These are phyloP conservation scores for Gymnocheta viridis DNA, from an alignment of 2,888 invertebrate genomes.

Conservation along the genomic window DNA sequence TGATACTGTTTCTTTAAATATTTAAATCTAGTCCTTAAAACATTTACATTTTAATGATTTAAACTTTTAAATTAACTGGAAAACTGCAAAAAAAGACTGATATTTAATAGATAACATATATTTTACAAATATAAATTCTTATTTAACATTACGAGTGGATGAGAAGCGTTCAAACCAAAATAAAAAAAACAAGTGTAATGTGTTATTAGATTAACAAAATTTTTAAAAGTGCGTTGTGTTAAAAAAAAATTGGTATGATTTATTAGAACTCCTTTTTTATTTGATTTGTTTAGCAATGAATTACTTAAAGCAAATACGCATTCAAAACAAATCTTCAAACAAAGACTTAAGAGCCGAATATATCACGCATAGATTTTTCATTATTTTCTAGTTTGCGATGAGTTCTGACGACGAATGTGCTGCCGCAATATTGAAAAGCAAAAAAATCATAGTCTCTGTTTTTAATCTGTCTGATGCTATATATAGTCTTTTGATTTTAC, in stretches of 20 bases:
- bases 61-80: conserved; percentile 28
- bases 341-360: too few species aligned
- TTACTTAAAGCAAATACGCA: too few species aligned
- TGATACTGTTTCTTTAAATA: conserved; percentile 4
- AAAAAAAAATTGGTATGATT: conserved; percentile 9
- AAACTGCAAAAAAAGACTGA: conserved; percentile 48
- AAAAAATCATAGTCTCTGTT: too few species aligned
- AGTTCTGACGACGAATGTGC: too few species aligned
- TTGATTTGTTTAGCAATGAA: background rate
- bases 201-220: conserved; percentile 22
- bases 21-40: conserved; percentile 47
- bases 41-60: conserved; percentile 12
- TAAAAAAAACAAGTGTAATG: conserved; percentile 9
- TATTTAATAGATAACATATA: conserved; percentile 31
- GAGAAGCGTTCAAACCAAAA: background rate
- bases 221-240: conserved; percentile 46
- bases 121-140: conserved; percentile 14
- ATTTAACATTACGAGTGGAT: conserved; percentile 29
- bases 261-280: background rate
- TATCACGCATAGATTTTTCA: too few species aligned
- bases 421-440: too few species aligned
- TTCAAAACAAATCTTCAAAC: too few species aligned
- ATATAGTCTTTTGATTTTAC: too few species aligned
- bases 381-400: too few species aligned
- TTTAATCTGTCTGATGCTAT: too few species aligned